A percentile compares a stretch with the other conserved stretches of the same genome.
Conservation (phyloP, 2,888 invertebrate species). For the Timema cristinae region DNA sequence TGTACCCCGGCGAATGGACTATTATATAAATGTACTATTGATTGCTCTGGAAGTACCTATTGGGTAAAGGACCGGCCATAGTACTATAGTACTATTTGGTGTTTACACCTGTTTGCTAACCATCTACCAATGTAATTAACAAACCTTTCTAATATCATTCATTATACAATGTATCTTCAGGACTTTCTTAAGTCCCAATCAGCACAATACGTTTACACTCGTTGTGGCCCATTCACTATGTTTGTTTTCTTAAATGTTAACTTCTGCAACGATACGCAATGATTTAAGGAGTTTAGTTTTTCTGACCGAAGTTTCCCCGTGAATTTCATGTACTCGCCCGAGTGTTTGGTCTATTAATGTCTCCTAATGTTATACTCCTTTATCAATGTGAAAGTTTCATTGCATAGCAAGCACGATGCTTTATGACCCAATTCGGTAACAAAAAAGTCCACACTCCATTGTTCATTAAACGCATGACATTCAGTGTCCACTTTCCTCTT, state of each 20-base stretch:
- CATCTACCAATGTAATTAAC: no score
- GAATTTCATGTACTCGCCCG: not conserved
- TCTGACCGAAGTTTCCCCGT: not conserved
- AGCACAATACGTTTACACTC: no score
- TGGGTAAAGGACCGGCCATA: no score
- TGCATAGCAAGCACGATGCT: not conserved
- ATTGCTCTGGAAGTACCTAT: no score
- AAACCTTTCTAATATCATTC: no score
- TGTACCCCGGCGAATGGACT: no score
- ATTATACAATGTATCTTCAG: no score
- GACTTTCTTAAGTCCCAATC: no score
- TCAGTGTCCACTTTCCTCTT: slow-evolving; percentile 1
- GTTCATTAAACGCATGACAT: not conserved
- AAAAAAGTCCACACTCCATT: not conserved
- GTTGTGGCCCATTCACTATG: no score
- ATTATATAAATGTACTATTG: no score
- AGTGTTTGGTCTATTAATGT: not conserved
- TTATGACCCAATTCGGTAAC: not conserved
- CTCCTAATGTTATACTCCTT: not conserved
- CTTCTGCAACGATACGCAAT: not conserved
- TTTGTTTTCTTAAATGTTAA: not conserved
- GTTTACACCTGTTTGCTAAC: no score
- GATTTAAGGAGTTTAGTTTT: slow-evolving; percentile 8
- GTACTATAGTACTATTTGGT: no score
- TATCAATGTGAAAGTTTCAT: not conserved